Percentiles rank a stretch among this genome's conserved stretches.
phyloP scores from a whole-genome alignment of 1,140 invertebrate genomes.

The Mercenaria mercenaria region DNA sequence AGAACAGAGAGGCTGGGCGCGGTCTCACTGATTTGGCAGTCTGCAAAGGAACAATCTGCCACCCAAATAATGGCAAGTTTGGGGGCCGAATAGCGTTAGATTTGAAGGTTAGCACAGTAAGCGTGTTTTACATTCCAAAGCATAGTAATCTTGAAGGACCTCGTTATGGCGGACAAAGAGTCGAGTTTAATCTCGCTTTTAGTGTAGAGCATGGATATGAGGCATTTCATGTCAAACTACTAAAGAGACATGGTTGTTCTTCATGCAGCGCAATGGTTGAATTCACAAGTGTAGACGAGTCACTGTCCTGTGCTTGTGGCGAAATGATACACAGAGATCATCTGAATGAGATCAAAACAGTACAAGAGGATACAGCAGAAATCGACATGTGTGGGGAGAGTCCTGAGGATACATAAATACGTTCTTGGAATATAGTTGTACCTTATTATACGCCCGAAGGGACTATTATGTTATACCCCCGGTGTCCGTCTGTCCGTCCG shows the following conservation, averaged over 20 bases:
- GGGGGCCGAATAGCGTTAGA: slow-evolving; percentile 67
- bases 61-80: slow-evolving; percentile 61
- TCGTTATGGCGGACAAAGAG: slow-evolving; percentile 56
- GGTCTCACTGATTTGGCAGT: slow-evolving; percentile 26
- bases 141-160: slow-evolving; percentile 53
- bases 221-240: slow-evolving; percentile 68
- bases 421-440: too few species aligned
- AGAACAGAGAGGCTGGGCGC: slow-evolving; percentile 31
- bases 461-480: too few species aligned
- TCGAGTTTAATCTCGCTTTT: slow-evolving; percentile 73
- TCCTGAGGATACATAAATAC: too few species aligned
- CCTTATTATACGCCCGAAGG: too few species aligned
- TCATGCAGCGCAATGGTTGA: slow-evolving; percentile 36
- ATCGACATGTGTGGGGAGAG: background rate
- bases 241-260: slow-evolving; percentile 53
- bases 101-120: slow-evolving; percentile 48
- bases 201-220: slow-evolving; percentile 71
- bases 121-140: slow-evolving; percentile 72
- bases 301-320: slow-evolving; percentile 16
- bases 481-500: too few species aligned
- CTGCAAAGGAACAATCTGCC: slow-evolving; percentile 71
- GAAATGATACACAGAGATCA: slow-evolving; percentile 30
- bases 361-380: background rate
- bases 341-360: slow-evolving; percentile 19
- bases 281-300: slow-evolving; percentile 1